These are phyloP conservation scores for Nasonovia ribisnigri DNA, from an alignment of 2,888 invertebrate species.

Conservation along the genomic window DNA sequence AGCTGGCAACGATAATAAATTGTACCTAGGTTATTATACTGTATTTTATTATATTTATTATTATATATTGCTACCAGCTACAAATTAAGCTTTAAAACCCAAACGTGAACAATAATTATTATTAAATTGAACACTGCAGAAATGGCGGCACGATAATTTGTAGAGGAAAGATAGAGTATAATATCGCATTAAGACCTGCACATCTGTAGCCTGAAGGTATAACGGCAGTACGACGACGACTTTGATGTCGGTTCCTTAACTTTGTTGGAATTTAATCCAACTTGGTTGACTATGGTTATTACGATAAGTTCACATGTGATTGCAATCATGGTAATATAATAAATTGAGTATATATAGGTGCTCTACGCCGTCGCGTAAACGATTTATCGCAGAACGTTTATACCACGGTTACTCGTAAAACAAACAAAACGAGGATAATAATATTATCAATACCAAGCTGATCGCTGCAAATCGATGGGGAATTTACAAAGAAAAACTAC, in stretches of 20 bases:
- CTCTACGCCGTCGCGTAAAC: background rate
- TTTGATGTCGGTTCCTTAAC: background rate
- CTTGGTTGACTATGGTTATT: background rate
- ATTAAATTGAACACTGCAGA: background rate
- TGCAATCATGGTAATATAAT: background rate
- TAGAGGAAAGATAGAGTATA: background rate
- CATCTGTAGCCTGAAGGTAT: background rate
- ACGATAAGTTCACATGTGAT: background rate
- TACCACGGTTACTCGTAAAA: background rate
- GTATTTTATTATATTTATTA: too few relatives aligned
- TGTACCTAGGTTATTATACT: too few relatives aligned
- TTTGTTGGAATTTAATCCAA: background rate
- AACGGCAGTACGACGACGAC: background rate
- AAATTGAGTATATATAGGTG: background rate
- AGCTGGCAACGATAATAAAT: background rate
- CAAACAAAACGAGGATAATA: background rate
- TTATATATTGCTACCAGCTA: background rate
- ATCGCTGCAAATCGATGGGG: background rate
- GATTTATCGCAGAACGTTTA: background rate
- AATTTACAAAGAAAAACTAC: slow-evolving; percentile 2
- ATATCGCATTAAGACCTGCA: background rate
- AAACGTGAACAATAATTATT: background rate
- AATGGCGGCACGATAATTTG: background rate
- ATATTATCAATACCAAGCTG: background rate
- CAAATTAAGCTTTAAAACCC: background rate